Evolutionary conservation across 2,888 invertebrate species (phyloP).

Genomic region (Sinelater perroti): DNA sequence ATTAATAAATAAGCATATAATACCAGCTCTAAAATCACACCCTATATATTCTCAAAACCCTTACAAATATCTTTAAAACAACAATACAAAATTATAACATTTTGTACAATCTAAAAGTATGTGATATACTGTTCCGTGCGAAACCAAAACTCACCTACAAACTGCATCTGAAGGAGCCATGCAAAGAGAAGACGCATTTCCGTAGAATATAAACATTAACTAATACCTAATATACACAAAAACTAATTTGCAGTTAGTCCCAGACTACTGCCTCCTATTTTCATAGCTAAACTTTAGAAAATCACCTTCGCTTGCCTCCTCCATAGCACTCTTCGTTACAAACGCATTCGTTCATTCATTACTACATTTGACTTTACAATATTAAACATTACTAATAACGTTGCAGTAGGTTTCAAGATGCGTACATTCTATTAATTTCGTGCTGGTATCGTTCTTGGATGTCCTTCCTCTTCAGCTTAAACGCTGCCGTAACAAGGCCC

Average conservation of each 20-base stretch:
- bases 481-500: constrained; percentile 97
- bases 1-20: constrained; percentile 9
- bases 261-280: too few relatives aligned
- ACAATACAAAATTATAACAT: constrained; percentile 50
- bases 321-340: constrained; percentile 24
- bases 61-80: constrained; percentile 40
- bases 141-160: constrained; percentile 29
- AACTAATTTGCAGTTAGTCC: too few relatives aligned
- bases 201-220: constrained; percentile 13
- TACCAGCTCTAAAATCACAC: constrained; percentile 20
- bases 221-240: constrained; percentile 20
- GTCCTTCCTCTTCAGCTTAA: constrained; percentile 96
- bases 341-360: constrained; percentile 29
- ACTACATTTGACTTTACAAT: constrained; percentile 15
- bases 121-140: constrained; percentile 21
- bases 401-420: constrained; percentile 72
- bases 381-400: constrained; percentile 21
- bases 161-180: constrained; percentile 40
- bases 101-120: constrained; percentile 41
- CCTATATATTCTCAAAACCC: constrained; percentile 37
- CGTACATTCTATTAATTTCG: constrained; percentile 94
- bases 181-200: constrained; percentile 26
- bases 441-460: constrained; percentile 93
- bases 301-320: constrained; percentile 18
- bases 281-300: constrained; percentile 11